Conservation (phyloP, 1,140 invertebrate species). For the Macrobrachium rosenbergii region DNA sequence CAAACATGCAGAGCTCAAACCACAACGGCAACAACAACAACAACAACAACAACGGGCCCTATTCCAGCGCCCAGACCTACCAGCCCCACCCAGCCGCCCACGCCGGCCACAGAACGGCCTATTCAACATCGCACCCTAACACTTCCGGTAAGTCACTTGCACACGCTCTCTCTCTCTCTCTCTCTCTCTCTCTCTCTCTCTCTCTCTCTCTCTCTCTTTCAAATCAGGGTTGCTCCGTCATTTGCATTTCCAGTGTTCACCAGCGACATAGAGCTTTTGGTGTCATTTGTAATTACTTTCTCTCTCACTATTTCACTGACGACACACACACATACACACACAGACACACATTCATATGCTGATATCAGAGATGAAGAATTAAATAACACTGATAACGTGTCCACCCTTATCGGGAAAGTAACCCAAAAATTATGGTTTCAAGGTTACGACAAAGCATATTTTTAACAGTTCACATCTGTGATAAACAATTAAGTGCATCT, state of each 20-base stretch:
- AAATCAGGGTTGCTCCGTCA: no score
- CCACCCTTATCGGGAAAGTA: no score
- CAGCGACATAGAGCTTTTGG: no score
- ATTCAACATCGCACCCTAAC: conserved; percentile 58
- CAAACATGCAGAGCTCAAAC: conserved; percentile 27
- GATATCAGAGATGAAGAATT: neutral
- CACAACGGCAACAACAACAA: conserved; percentile 17
- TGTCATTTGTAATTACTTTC: neutral
- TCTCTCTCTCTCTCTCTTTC: conserved; percentile 21
- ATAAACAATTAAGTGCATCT: no score
- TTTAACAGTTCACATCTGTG: no score
- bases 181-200: conserved; percentile 37
- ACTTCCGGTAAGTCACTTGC: conserved; percentile 48
- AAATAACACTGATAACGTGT: no score
- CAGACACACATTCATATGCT: neutral
- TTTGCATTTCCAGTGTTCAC: no score
- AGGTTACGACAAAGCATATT: no score
- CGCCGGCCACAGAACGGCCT: conserved; percentile 64
- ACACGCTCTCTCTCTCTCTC: conserved; percentile 14
- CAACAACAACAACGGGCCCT: conserved; percentile 25
- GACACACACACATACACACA: neutral
- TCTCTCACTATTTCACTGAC: conserved; percentile 16
- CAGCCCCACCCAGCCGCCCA: conserved; percentile 57
- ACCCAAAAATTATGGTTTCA: no score
- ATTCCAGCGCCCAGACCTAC: conserved; percentile 21